Percentiles rank a stretch among this genome's conserved stretches.
phyloP scores from a whole-genome alignment of 92 coral and sea anemone species.

The Porites cylindrica region DNA sequence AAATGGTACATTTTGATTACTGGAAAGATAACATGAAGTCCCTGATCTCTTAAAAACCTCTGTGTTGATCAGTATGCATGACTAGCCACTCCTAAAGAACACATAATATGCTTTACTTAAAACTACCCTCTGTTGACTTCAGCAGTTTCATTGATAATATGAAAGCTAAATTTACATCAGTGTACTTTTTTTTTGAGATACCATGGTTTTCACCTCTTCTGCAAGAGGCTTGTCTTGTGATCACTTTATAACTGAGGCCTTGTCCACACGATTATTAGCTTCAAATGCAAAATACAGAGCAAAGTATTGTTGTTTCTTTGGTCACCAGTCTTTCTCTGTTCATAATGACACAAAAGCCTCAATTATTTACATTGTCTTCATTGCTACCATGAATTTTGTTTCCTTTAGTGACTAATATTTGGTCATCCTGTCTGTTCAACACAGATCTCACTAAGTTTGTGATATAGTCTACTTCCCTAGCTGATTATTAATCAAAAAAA shows the following conservation, averaged over 20 bases:
- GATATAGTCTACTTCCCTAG: neutral
- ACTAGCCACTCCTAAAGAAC: too few relatives aligned
- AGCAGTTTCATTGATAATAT: neutral
- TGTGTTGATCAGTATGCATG: too few relatives aligned
- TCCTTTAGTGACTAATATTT: neutral
- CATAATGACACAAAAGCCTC: neutral
- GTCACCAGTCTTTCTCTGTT: constrained; percentile 19
- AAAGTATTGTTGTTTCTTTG: neutral
- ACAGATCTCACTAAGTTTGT: neutral
- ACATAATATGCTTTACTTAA: too few relatives aligned
- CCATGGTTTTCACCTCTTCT: too few relatives aligned
- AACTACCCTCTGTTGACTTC: neutral
- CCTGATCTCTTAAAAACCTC: too few relatives aligned
- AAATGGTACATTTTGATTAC: too few relatives aligned
- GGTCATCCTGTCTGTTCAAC: neutral
- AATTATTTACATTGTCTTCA: constrained; percentile 1
- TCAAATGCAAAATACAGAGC: too few relatives aligned
- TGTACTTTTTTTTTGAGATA: neutral
- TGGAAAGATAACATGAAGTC: too few relatives aligned
- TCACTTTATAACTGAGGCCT: too few relatives aligned
- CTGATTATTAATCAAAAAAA: neutral
- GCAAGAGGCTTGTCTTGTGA: too few relatives aligned
- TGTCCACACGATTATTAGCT: too few relatives aligned
- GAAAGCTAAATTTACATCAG: neutral
- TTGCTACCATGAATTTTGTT: neutral